Evolutionary conservation across 2,797 vertebrate species (phyloP), one percentile per base, ranked within the genome.

Genomic region (Pseudopleuronectes americanus): DNA sequence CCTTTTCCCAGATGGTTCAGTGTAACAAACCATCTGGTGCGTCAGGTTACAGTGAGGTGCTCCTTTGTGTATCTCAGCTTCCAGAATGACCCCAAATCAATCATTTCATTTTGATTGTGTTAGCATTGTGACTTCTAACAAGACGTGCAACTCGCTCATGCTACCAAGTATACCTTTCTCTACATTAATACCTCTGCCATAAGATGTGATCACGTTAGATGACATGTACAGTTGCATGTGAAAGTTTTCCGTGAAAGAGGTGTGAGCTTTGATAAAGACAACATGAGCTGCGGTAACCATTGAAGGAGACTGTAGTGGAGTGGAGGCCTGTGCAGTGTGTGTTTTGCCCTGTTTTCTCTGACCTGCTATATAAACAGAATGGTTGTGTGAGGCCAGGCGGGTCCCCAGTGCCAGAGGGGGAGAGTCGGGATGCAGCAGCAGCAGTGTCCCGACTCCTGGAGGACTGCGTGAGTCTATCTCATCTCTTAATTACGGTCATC

Each of bases 401-500:
- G 47, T 43, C 76, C 73, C 71, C 13, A n/a, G 41, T 68, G 62
- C 51, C 3, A 0, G 26, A 8, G 17, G 17, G 14, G 8, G 28
- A 31, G 4, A 0, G 8, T 21, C 0, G 7, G 43, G 61, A 55
- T 2, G 68, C 68, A 56, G 69, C 76, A 69, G 75, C 74, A 70
- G 74, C 85, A 76, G 71, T 51, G 72, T 66, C 64, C 65, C 17
- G 72, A 61, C 69, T 86, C 81, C 87, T 72, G 64, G 74, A 81
- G 82, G 84, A 68, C 65, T 12, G 10, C 8, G 16, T 41, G 9
- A 84, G 76, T 84, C 81, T 80, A 83, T 87, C 83, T 87, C 85
- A 71, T 89, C 64, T 89, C 87, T 92, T 92, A 89, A 92, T 92
- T 91, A 90, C 83, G 77, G 80, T 81, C 76, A 57, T 89, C 81